Evolutionary conservation across 2,888 invertebrate genomes (phyloP).

Genomic region (Latheticus oryzae): DNA sequence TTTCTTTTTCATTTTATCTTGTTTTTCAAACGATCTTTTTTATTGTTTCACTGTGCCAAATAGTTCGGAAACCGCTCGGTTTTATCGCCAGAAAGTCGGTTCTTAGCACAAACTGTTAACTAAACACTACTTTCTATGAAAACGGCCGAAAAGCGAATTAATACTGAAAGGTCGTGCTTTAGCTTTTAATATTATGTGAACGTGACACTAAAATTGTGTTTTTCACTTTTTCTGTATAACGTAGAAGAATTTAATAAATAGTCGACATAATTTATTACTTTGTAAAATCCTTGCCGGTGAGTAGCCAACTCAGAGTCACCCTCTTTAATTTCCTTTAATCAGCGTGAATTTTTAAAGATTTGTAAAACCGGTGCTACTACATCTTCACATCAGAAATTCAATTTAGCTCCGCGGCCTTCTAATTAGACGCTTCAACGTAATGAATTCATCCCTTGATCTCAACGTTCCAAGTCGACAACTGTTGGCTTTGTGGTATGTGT

Average conservation of each 20-base stretch:
- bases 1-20: too few species aligned
- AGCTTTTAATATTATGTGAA: slow-evolving; percentile 13
- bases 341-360: slow-evolving; percentile 25
- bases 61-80: slow-evolving; percentile 43
- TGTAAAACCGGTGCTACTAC: slow-evolving; percentile 11
- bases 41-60: slow-evolving; percentile 32
- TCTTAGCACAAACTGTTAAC: slow-evolving; percentile 18
- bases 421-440: slow-evolving; percentile 34
- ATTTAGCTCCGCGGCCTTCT: slow-evolving; percentile 38
- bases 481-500: slow-evolving; percentile 28
- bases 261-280: background rate
- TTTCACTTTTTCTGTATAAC: slow-evolving; percentile 2
- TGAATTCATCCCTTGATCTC: slow-evolving; percentile 41
- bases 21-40: slow-evolving; percentile 37
- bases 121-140: slow-evolving; percentile 36
- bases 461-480: slow-evolving; percentile 15
- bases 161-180: slow-evolving; percentile 15
- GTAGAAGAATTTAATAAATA: slow-evolving; percentile 10
- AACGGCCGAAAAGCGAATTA: slow-evolving; percentile 27
- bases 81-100: slow-evolving; percentile 37
- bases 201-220: slow-evolving; percentile 6
- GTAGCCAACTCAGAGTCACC: background rate
- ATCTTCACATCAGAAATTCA: slow-evolving; percentile 36
- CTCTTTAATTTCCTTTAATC: slow-evolving; percentile 23
- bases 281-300: background rate